A percentile compares a stretch with the other conserved stretches of the same genome.
Evolutionary conservation across 2,888 invertebrate species (phyloP).

Genomic region (Euproctis similis): DNA sequence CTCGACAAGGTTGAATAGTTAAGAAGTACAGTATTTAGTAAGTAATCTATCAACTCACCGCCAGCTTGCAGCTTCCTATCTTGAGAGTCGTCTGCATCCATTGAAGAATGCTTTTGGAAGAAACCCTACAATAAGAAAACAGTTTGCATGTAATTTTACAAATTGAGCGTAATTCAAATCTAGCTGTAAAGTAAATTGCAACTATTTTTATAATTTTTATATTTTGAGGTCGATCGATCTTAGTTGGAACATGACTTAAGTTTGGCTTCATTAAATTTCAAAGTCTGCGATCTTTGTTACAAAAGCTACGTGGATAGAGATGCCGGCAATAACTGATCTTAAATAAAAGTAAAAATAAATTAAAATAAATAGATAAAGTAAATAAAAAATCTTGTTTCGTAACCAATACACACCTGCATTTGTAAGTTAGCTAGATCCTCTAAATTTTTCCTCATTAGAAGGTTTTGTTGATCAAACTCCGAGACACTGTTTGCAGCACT

Average conservation of each 20-base stretch:
- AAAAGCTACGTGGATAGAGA: no score
- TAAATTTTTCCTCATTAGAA: constrained; percentile 68
- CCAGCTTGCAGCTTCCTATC: constrained; percentile 66
- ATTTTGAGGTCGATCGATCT: no score
- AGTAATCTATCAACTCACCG: constrained; percentile 43
- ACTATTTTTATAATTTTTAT: no score
- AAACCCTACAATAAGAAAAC: constrained; percentile 45
- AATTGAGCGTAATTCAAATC: no score
- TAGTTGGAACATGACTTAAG: no score
- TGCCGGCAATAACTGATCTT: no score
- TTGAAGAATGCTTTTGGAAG: constrained; percentile 64
- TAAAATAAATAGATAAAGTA: not conserved
- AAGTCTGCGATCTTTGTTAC: no score
- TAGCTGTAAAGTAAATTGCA: no score
- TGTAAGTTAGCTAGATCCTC: constrained; percentile 70
- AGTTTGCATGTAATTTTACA: no score
- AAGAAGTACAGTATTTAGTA: constrained; percentile 3
- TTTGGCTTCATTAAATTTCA: no score
- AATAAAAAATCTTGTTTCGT: not conserved
- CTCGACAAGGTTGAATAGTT: not conserved
- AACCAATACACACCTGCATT: constrained; percentile 54
- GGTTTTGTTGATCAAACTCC: constrained; percentile 66
- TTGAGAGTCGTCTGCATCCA: constrained; percentile 66
- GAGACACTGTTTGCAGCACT: constrained; percentile 71
- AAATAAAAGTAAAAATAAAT: no score